phyloP scores from a whole-genome alignment of 2,113 vertebrate genomes.

The Nothoprocta perdicaria region DNA sequence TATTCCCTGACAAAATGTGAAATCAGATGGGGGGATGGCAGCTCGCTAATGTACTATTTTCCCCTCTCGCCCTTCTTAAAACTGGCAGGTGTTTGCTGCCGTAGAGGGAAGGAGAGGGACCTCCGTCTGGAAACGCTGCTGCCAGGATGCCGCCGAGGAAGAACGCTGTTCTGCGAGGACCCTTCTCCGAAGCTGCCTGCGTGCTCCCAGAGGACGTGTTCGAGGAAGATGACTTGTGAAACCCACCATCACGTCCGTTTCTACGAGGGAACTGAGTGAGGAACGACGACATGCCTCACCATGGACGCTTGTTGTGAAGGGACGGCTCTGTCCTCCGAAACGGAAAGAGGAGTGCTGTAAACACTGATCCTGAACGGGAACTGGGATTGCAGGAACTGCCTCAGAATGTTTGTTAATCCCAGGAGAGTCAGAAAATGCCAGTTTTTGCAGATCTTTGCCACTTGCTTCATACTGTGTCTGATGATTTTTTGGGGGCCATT shows the following conservation, averaged over 20 bases:
- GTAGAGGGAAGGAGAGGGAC: constrained; percentile 9
- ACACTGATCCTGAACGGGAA: constrained; percentile 42
- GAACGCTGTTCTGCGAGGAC: background rate
- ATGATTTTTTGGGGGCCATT: constrained; percentile 86
- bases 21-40: background rate
- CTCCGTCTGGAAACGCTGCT: fast-evolving
- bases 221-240: constrained; percentile 54
- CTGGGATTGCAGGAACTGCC: constrained; percentile 43
- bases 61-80: background rate
- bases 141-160: constrained; percentile 49
- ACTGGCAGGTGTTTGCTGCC: background rate
- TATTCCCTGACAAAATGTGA: background rate
- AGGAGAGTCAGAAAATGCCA: constrained; percentile 86
- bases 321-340: constrained; percentile 2
- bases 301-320: constrained; percentile 50
- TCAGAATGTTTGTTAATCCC: constrained; percentile 86
- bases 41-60: background rate
- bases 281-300: constrained; percentile 40
- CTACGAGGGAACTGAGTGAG: background rate
- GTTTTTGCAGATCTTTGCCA: constrained; percentile 83
- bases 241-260: background rate
- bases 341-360: constrained; percentile 6
- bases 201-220: background rate
- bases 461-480: constrained; percentile 84
- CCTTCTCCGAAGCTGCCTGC: background rate